These are phyloP conservation scores for Palloptera scutellata DNA, from an alignment of 2,888 invertebrate genomes.

Conservation along the genomic window DNA sequence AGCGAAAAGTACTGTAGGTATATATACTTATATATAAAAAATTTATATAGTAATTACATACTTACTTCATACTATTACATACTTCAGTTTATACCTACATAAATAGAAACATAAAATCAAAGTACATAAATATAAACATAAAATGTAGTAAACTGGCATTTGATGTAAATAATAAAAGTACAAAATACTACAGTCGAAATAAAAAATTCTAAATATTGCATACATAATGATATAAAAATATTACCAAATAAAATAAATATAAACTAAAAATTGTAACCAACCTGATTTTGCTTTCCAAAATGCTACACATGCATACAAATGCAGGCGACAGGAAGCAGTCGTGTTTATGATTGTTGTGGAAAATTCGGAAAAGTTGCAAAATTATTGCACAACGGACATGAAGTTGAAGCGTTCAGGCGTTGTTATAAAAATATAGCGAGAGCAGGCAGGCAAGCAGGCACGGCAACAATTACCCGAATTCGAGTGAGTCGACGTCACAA, in stretches of 20 bases:
- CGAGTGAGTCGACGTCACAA: neutral
- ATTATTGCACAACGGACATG: constrained; percentile 14
- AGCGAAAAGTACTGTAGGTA: too few relatives aligned
- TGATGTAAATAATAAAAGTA: neutral
- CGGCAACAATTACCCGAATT: neutral
- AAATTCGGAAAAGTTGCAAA: neutral
- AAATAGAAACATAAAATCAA: too few relatives aligned
- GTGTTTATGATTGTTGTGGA: too few relatives aligned
- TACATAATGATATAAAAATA: constrained; percentile 13
- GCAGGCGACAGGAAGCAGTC: constrained; percentile 32
- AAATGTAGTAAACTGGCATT: too few relatives aligned
- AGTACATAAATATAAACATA: too few relatives aligned
- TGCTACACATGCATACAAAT: constrained; percentile 66
- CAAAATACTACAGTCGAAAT: constrained; percentile 16
- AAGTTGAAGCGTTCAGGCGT: neutral
- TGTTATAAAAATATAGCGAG: too few relatives aligned
- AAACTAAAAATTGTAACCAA: constrained; percentile 66
- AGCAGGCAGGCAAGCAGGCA: neutral
- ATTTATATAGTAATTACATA: too few relatives aligned
- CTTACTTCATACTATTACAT: too few relatives aligned
- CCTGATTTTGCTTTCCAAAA: constrained; percentile 87
- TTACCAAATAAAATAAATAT: constrained; percentile 17
- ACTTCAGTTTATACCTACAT: too few relatives aligned
- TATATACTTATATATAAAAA: too few relatives aligned
- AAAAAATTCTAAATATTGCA: constrained; percentile 23